Percentiles rank a stretch among this genome's conserved stretches.
Evolutionary conservation across 1,140 invertebrate species (phyloP).

Genomic region (Zophobas atratus): DNA sequence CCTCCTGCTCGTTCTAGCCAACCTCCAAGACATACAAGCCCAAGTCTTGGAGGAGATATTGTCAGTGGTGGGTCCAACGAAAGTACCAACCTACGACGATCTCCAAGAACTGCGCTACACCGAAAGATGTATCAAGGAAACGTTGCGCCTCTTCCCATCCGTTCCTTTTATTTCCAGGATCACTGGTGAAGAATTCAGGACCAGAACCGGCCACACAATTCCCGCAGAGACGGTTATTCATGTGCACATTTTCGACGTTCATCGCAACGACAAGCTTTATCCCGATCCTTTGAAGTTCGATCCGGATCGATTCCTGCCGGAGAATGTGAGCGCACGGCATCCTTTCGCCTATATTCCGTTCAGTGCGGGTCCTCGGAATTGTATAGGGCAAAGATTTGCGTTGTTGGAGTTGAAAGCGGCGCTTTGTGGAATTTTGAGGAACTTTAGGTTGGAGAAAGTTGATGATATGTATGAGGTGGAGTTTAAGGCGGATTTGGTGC

Average conservation of each 20-base stretch:
- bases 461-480: slow-evolving; percentile 36
- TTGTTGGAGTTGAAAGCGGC: slow-evolving; percentile 82
- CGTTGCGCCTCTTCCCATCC: slow-evolving; percentile 76
- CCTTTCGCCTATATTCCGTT: slow-evolving; percentile 76
- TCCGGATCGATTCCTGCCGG: slow-evolving; percentile 78
- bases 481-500: slow-evolving; percentile 48
- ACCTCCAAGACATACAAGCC: slow-evolving; percentile 69
- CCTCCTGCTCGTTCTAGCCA: slow-evolving; percentile 71
- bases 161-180: slow-evolving; percentile 78
- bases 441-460: slow-evolving; percentile 70
- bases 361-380: slow-evolving; percentile 77
- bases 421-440: slow-evolving; percentile 76
- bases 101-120: slow-evolving; percentile 80
- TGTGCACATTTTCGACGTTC: slow-evolving; percentile 59
- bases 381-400: slow-evolving; percentile 78
- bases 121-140: slow-evolving; percentile 78
- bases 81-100: slow-evolving; percentile 74
- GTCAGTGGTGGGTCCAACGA: slow-evolving; percentile 72
- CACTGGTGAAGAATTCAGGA: slow-evolving; percentile 70
- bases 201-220: slow-evolving; percentile 61
- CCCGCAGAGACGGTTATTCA: slow-evolving; percentile 52
- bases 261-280: slow-evolving; percentile 67
- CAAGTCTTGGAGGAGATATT: slow-evolving; percentile 78
- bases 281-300: slow-evolving; percentile 78
- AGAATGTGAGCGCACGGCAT: slow-evolving; percentile 70